phyloP scores from a whole-genome alignment of 2,797 vertebrate species.

The Myotis planiceps region DNA sequence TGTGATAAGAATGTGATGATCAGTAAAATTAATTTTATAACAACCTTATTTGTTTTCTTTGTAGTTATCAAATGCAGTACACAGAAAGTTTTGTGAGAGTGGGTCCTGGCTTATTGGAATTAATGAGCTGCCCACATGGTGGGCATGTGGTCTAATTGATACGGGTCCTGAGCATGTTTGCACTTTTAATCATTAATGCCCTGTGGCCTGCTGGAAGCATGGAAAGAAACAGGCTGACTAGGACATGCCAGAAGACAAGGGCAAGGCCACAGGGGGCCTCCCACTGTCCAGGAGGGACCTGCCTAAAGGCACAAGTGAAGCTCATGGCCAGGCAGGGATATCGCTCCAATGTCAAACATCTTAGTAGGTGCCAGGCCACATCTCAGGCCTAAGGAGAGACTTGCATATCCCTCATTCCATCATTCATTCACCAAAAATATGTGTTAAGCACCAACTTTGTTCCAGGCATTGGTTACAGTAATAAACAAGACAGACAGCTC shows the following conservation, averaged over 20 bases:
- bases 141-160: slow-evolving; percentile 50
- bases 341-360: background rate
- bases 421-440: background rate
- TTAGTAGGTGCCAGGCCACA: background rate
- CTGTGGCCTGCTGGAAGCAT: slow-evolving; percentile 65
- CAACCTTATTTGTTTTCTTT: slow-evolving; percentile 51
- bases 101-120: slow-evolving; percentile 45
- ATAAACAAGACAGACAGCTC: background rate
- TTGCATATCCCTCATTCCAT: background rate
- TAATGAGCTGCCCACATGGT: slow-evolving; percentile 62
- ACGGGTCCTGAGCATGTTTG: slow-evolving; percentile 55
- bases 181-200: slow-evolving; percentile 73
- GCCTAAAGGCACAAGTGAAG: background rate
- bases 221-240: slow-evolving; percentile 49
- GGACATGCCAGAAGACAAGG: background rate
- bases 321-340: background rate
- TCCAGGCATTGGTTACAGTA: background rate
- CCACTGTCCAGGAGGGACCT: background rate
- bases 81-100: slow-evolving; percentile 29
- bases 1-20: slow-evolving; percentile 66
- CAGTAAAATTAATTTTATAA: slow-evolving; percentile 69
- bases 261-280: background rate
- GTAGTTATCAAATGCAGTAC: slow-evolving; percentile 47
- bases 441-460: background rate
- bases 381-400: background rate